Conservation (phyloP, 2,797 vertebrate genomes). For the Oreortyx pictus region DNA sequence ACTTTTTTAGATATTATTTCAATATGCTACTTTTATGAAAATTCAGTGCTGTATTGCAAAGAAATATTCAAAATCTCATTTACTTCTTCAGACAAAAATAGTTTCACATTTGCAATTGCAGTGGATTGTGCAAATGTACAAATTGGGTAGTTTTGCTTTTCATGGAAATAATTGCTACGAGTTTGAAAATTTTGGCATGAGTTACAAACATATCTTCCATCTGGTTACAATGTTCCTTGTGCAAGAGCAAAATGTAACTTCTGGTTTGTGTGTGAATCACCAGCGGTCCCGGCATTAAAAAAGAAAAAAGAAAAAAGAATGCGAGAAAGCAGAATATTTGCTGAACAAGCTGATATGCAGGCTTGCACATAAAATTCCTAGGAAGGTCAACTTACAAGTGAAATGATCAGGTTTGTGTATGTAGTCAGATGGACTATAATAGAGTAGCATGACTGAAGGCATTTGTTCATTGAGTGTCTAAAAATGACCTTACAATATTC, state of each 20-base stretch:
- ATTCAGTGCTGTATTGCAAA: not conserved
- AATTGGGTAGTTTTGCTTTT: not conserved
- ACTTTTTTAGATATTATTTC: not conserved
- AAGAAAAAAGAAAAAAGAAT: no score
- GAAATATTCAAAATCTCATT: not conserved
- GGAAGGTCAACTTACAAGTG: not conserved
- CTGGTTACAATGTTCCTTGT: not conserved
- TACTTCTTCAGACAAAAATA: not conserved
- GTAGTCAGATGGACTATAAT: not conserved
- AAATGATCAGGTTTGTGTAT: not conserved
- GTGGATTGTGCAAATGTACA: not conserved
- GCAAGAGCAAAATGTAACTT: not conserved
- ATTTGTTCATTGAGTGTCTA: not conserved
- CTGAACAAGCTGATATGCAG: not conserved
- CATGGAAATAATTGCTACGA: not conserved
- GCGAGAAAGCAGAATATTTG: not conserved
- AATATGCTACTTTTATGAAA: not conserved
- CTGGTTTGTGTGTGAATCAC: not conserved
- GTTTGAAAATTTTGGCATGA: not conserved
- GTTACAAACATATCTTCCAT: no score
- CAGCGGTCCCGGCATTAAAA: not conserved
- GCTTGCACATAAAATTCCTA: not conserved
- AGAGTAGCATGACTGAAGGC: not conserved
- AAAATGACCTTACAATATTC: not conserved
- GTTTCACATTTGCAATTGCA: not conserved